Base-by-base conservation (phyloP, 2,888 invertebrate species). In the Chromoteleia sp. region DNA sequence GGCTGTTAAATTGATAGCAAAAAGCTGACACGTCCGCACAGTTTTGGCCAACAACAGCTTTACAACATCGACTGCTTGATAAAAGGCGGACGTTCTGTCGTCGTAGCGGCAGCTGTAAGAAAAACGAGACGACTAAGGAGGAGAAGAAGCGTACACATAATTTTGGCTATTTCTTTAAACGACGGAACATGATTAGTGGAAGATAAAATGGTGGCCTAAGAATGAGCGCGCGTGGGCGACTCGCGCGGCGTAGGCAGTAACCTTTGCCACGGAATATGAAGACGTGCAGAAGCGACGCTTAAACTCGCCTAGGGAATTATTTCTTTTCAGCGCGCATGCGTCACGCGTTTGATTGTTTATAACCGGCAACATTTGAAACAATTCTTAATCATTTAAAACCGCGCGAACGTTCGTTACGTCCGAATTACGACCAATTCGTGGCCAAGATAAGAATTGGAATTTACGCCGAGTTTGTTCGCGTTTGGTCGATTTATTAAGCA, bases 91-190 rank as follows among this genome's bases (percentile, higher is more conserved):
- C 61, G 33, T 65, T 45, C 6, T n/a, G 30, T 65, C 15, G 14
- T 17, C 54, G 56, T 45, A 21, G 43, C 43, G 25, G 4, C 65
- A 63, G 74, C 74, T 65, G 63, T 19, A 39, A 54, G 54, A 10
- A 48, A 58, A 56, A 8, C 74, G 65, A 65, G 39, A 17, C 65
- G 36, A 56, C 52, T 61, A 67, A 75, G 29, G 45, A 30, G 15
- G 10, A 54, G 67, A 56, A 19, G 58, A 63, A 14, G 54, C 65
- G 14, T 59, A 29, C 36, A 59, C 45, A 65, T 71, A 41, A 73
- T 78, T 79, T 79, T 59, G 78, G 63, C 70, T 63, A 77, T n/a
- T 70, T 70, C 63, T 70, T 70, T 70, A 70, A 77, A 56, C 56
- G 61, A 12, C 43, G 48, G 33, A 67, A 63, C 78, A 39, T 78